phyloP scores from a whole-genome alignment of 2,797 vertebrate genomes.

The Taeniopygia guttata region DNA sequence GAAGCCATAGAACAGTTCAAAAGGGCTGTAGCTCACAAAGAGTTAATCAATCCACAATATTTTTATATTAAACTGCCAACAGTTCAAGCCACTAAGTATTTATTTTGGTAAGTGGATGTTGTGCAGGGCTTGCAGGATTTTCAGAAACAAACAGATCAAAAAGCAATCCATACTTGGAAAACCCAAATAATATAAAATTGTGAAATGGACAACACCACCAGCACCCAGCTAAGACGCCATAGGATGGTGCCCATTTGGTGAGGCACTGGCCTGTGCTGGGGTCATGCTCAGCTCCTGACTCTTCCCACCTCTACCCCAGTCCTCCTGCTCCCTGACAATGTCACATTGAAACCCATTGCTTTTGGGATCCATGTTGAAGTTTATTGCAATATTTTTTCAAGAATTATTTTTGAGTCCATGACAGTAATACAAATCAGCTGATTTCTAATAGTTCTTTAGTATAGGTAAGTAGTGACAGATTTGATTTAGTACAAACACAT shows the following conservation, averaged over 20 bases:
- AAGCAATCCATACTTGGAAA: not conserved
- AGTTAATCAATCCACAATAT: not conserved
- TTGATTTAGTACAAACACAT: not conserved
- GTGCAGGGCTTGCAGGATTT: not conserved
- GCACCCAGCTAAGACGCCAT: not conserved
- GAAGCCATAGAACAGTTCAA: not conserved
- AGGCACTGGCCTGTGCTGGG: not conserved
- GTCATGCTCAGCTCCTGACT: not conserved
- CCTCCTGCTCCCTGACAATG: not conserved
- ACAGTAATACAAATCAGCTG: not conserved
- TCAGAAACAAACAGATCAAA: not conserved
- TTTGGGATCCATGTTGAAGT: accelerated
- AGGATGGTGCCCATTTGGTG: not conserved
- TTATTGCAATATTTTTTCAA: not conserved
- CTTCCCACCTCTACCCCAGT: not conserved
- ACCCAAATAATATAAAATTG: not conserved
- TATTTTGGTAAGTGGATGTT: not conserved
- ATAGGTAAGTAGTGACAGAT: not conserved
- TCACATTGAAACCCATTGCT: accelerated
- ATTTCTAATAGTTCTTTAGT: not conserved
- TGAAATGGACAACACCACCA: not conserved
- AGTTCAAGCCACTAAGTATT: not conserved
- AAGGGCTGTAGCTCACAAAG: not conserved
- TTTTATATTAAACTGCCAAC: not conserved
- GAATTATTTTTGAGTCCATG: not conserved